Evolutionary conservation across 2,888 invertebrate genomes (phyloP).

Genomic region (Aleiodes testaceus): DNA sequence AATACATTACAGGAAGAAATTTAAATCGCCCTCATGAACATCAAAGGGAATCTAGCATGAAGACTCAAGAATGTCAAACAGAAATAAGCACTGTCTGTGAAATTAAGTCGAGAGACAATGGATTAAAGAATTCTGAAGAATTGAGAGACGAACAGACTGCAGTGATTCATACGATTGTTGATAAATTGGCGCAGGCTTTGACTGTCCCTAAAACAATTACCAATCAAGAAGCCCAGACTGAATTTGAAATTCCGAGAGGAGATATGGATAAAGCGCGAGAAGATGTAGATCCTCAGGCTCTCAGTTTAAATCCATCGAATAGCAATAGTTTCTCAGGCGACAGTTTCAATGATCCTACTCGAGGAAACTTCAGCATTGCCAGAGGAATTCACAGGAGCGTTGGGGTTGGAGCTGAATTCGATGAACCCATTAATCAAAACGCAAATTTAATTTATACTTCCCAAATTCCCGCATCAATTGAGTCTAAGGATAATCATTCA

Average conservation of each 20-base stretch:
- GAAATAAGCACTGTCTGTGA: conserved; percentile 58
- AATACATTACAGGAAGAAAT: background rate
- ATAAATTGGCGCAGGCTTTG: conserved; percentile 57
- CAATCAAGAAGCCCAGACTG: conserved; percentile 57
- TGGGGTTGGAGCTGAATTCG: conserved; percentile 68
- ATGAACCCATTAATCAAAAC: conserved; percentile 57
- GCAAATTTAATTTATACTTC: conserved; percentile 48
- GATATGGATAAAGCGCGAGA: conserved; percentile 16
- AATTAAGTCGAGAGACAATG: conserved; percentile 49
- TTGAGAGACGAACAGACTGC: conserved; percentile 46
- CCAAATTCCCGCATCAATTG: conserved; percentile 28
- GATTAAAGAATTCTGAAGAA: conserved; percentile 34
- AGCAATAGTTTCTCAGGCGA: conserved; percentile 58
- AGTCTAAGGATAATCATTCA: conserved; percentile 8
- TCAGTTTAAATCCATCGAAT: conserved; percentile 54
- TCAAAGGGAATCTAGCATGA: conserved; percentile 43
- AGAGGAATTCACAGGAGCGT: conserved; percentile 66
- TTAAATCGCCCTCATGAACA: background rate
- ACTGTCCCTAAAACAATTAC: conserved; percentile 55
- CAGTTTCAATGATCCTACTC: conserved; percentile 59
- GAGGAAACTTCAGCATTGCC: conserved; percentile 59
- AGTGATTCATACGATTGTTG: conserved; percentile 59
- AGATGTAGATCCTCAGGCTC: conserved; percentile 42
- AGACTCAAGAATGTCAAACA: conserved; percentile 65
- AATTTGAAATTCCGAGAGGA: conserved; percentile 41